phyloP scores from a whole-genome alignment of 2,888 invertebrate species.

The Mechanitis mazaeus region DNA sequence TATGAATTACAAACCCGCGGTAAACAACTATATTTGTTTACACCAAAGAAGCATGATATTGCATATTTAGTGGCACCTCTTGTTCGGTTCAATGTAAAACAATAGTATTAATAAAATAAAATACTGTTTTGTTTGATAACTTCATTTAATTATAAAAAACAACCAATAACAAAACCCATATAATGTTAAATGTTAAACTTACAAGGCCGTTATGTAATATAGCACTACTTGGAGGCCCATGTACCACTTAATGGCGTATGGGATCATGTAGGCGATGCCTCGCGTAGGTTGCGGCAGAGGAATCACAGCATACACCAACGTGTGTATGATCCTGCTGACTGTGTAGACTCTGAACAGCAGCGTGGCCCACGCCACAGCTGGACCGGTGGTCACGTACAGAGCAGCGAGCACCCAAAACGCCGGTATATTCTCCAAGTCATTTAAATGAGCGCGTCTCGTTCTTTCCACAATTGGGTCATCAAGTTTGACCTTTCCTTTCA shows the following conservation, averaged over 20 bases:
- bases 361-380: conserved; percentile 55
- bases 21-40: no score
- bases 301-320: conserved; percentile 79
- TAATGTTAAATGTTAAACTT: conserved; percentile 4
- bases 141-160: neutral
- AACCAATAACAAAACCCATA: neutral
- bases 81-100: no score
- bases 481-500: conserved; percentile 52
- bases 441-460: conserved; percentile 78
- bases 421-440: conserved; percentile 84
- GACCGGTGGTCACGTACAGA: conserved; percentile 78
- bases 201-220: conserved; percentile 32
- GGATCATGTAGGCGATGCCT: conserved; percentile 49
- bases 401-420: conserved; percentile 79
- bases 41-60: no score
- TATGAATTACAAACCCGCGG: no score
- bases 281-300: conserved; percentile 77
- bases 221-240: conserved; percentile 55
- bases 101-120: no score
- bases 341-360: conserved; percentile 72
- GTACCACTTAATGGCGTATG: conserved; percentile 48
- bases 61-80: no score
- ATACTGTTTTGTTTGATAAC: no score
- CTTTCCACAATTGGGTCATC: conserved; percentile 58
- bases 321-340: conserved; percentile 76